Evolutionary conservation across 2,797 vertebrate species (phyloP).

Genomic region (Catharus ustulatus): DNA sequence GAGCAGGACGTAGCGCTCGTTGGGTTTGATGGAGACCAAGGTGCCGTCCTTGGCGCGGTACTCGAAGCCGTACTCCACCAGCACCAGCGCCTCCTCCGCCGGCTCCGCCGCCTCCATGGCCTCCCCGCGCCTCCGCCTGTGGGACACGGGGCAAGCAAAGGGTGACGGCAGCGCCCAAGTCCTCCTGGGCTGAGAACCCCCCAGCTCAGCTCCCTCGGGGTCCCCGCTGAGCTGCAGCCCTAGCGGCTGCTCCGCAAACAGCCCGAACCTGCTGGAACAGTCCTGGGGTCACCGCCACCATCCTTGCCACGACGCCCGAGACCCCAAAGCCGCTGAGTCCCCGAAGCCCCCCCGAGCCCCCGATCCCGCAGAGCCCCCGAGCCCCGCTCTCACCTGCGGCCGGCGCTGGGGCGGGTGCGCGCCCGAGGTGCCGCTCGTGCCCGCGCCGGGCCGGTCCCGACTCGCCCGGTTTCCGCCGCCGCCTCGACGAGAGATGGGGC

Average conservation of each 20-base stretch:
- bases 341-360: neutral
- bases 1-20: conserved; percentile 79
- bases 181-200: neutral
- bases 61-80: conserved; percentile 81
- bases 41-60: conserved; percentile 78
- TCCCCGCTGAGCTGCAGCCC: neutral
- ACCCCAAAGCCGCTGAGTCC: rapidly evolving
- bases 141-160: neutral
- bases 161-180: neutral
- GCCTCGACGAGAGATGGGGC: neutral
- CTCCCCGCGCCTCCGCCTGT: conserved; percentile 26
- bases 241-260: rapidly evolving
- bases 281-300: neutral
- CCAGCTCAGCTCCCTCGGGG: neutral
- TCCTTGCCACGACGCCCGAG: neutral
- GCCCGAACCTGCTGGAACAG: neutral
- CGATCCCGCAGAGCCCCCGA: neutral
- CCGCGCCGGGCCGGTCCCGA: conserved; percentile 7
- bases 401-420: neutral
- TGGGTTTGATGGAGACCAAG: conserved; percentile 76
- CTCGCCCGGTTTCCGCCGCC: conserved; percentile 39
- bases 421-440: neutral
- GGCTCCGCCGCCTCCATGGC: conserved; percentile 68
- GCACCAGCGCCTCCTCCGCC: conserved; percentile 72
- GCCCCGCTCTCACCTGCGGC: neutral